Conservation (phyloP, 2,797 vertebrate species). For the Columba guinea region DNA sequence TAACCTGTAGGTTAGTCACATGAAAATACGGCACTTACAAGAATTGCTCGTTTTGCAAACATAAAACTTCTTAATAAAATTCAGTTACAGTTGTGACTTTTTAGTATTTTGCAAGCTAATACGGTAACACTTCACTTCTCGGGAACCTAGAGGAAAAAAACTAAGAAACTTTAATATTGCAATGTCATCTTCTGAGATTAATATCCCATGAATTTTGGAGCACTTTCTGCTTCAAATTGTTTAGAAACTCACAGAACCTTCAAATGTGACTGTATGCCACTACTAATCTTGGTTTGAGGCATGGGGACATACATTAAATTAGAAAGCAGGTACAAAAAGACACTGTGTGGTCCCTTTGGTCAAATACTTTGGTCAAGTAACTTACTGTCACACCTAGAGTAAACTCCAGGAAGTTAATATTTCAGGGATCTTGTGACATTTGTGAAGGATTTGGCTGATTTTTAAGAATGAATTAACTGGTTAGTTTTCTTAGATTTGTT, state of each 20-base stretch:
- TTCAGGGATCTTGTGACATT: not conserved
- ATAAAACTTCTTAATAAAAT: conserved; percentile 9
- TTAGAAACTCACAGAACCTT: not conserved
- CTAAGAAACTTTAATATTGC: not conserved
- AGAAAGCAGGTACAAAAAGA: not conserved
- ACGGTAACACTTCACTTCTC: not conserved
- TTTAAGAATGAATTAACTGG: not conserved
- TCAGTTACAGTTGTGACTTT: not conserved
- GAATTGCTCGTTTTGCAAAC: conserved; percentile 9
- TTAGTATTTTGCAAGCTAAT: not conserved
- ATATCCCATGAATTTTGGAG: not conserved
- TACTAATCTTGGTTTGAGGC: not conserved
- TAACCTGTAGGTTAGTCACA: not conserved
- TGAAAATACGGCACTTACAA: not conserved
- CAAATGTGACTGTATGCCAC: not conserved
- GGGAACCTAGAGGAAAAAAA: not conserved
- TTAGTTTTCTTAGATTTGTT: not conserved
- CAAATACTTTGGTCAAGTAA: not conserved
- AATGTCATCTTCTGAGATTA: not conserved
- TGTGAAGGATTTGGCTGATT: not conserved
- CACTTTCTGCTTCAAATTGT: not conserved
- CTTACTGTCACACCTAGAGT: not conserved
- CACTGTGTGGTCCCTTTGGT: not conserved
- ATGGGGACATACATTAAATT: not conserved
- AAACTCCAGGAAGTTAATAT: not conserved